phyloP scores from a whole-genome alignment of 1,140 invertebrate species.

The Ditylenchus dipsaci region DNA sequence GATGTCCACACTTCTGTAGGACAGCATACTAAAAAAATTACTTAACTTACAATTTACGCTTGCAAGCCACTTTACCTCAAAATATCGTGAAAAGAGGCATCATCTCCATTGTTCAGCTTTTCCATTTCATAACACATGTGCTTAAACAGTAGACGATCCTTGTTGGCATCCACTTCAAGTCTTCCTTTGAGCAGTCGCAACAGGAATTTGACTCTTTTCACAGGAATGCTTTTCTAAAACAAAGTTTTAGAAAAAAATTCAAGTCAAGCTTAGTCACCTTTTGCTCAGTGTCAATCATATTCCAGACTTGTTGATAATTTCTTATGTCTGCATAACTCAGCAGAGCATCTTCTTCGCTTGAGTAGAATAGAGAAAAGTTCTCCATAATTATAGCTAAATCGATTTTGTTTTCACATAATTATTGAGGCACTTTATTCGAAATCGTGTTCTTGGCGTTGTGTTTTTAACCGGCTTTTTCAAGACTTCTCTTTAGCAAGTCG shows the following conservation, averaged over 20 bases:
- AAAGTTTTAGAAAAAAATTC: background rate
- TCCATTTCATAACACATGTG: constrained; percentile 99
- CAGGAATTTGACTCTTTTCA: constrained; percentile 71
- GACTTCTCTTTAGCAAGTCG: too few species aligned
- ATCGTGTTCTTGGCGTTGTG: too few species aligned
- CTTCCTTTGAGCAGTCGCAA: constrained; percentile 70
- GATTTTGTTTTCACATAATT: too few species aligned
- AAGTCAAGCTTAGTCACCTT: constrained; percentile 60
- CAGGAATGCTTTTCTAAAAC: constrained; percentile 79
- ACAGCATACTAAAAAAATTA: constrained; percentile 77
- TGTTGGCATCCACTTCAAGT: constrained; percentile 93
- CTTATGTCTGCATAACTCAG: constrained; percentile 85
- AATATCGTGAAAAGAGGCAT: constrained; percentile 99
- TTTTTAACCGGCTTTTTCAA: too few species aligned
- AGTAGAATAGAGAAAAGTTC: constrained; percentile 99
- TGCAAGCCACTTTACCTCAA: constrained; percentile 71
- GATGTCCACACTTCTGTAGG: constrained; percentile 97
- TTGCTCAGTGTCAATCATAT: constrained; percentile 94
- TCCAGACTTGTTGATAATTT: constrained; percentile 99
- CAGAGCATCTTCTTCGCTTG: constrained; percentile 97
- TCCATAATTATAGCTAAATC: constrained; percentile 97
- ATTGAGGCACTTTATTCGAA: too few species aligned
- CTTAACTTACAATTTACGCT: background rate
- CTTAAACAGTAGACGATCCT: constrained; percentile 91
- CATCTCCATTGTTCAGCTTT: constrained; percentile 92